A percentile compares a stretch with the other conserved stretches of the same genome.
These are phyloP conservation scores for Anthrax anthrax DNA, from an alignment of 2,888 invertebrate species.

Conservation along the genomic window DNA sequence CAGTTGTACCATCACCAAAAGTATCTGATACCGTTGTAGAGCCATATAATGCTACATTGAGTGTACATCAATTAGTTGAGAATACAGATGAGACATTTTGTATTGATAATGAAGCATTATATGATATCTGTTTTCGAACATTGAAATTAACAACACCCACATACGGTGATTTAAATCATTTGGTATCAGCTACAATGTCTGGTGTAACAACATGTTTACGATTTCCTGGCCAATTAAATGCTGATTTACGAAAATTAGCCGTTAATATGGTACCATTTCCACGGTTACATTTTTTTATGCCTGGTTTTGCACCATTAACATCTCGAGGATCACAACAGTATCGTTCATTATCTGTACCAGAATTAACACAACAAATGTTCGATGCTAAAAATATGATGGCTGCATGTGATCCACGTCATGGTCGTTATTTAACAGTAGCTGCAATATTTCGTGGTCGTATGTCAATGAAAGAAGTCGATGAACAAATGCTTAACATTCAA, in stretches of 20 bases:
- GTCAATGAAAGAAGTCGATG: slow-evolving; percentile 88
- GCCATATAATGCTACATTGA: slow-evolving; percentile 81
- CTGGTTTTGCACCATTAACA: slow-evolving; percentile 87
- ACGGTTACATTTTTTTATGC: slow-evolving; percentile 90
- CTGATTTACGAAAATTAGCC: slow-evolving; percentile 79
- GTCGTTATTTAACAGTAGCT: slow-evolving; percentile 80
- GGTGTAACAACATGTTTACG: slow-evolving; percentile 74
- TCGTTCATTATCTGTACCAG: slow-evolving; percentile 79
- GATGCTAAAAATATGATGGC: slow-evolving; percentile 97
- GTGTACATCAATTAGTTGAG: slow-evolving; percentile 77
- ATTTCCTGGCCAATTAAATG: slow-evolving; percentile 89
- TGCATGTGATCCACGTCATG: slow-evolving; percentile 85
- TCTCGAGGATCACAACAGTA: slow-evolving; percentile 83
- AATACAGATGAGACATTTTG: slow-evolving; percentile 85
- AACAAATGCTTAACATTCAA: slow-evolving; percentile 90
- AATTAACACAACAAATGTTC: slow-evolving; percentile 84
- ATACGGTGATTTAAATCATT: slow-evolving; percentile 84
- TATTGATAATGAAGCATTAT: slow-evolving; percentile 85
- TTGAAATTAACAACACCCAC: slow-evolving; percentile 78
- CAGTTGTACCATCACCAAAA: slow-evolving; percentile 74
- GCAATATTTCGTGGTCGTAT: slow-evolving; percentile 83
- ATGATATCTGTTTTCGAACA: slow-evolving; percentile 85
- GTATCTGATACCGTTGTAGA: slow-evolving; percentile 49
- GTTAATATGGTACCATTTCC: slow-evolving; percentile 98
- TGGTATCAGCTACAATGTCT: slow-evolving; percentile 76